Conservation (phyloP, 2,797 vertebrate species). For the Mus minutoides region DNA sequence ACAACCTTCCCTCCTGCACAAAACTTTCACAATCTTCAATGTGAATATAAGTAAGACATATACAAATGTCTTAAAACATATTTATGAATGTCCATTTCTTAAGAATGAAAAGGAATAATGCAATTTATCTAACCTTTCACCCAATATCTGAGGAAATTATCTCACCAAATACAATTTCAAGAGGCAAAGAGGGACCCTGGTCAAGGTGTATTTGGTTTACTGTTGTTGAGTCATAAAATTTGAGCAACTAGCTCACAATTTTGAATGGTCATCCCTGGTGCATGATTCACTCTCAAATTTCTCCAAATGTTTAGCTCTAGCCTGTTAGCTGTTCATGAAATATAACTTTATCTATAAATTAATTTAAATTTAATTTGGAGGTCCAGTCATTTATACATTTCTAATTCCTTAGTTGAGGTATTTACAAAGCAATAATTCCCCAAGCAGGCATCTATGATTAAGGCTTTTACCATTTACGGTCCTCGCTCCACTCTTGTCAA, state of each 20-base stretch:
- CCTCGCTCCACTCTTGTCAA: background rate
- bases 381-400: background rate
- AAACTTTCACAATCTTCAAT: background rate
- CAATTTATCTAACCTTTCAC: background rate
- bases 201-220: background rate
- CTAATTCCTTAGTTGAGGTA: accelerated
- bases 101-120: constrained; percentile 12
- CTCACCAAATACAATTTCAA: background rate
- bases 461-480: background rate
- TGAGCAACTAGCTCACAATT: background rate
- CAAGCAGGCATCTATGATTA: background rate
- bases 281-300: background rate
- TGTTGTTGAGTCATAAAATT: background rate
- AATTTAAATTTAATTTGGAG: background rate
- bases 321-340: background rate
- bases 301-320: background rate
- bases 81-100: background rate
- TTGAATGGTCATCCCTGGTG: background rate
- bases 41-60: too few species aligned
- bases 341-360: background rate
- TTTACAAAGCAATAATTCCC: background rate
- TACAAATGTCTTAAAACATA: background rate
- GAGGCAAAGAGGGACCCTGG: background rate
- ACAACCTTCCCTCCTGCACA: background rate
- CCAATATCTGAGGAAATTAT: background rate